Conservation (phyloP, 2,113 vertebrate genomes). For the Laterallus jamaicensis region DNA sequence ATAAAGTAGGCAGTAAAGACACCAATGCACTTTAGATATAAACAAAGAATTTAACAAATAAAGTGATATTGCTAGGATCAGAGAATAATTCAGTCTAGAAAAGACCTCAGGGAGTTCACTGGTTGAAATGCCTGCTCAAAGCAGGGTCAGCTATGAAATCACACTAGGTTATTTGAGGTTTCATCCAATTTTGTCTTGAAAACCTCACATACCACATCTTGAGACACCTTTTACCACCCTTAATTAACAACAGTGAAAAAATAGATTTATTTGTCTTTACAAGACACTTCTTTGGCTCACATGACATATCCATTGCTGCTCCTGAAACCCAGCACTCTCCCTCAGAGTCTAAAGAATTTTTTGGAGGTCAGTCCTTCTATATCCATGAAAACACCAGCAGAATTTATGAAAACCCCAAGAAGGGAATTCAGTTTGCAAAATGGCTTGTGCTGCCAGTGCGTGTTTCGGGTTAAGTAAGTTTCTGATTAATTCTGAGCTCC, state of each 20-base stretch:
- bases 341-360: not conserved
- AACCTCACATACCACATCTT: not conserved
- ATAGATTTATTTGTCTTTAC: not conserved
- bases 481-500: constrained; percentile 5
- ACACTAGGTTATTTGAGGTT: not conserved
- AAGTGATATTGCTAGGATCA: not conserved
- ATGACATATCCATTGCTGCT: not conserved
- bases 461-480: not conserved
- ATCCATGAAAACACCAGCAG: not conserved
- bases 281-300: not conserved
- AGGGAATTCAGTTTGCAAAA: not conserved
- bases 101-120: not conserved
- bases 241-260: not conserved
- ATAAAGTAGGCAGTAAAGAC: not conserved
- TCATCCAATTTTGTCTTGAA: not conserved
- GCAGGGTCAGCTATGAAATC: not conserved
- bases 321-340: not conserved
- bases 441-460: not conserved
- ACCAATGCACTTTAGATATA: not conserved
- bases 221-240: not conserved
- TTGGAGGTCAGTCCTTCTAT: not conserved
- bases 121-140: not conserved
- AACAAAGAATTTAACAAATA: not conserved
- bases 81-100: not conserved
- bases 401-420: not conserved